These are phyloP conservation scores for Atrichornis clamosus DNA, from an alignment of 2,113 vertebrate genomes.

Conservation along the genomic window DNA sequence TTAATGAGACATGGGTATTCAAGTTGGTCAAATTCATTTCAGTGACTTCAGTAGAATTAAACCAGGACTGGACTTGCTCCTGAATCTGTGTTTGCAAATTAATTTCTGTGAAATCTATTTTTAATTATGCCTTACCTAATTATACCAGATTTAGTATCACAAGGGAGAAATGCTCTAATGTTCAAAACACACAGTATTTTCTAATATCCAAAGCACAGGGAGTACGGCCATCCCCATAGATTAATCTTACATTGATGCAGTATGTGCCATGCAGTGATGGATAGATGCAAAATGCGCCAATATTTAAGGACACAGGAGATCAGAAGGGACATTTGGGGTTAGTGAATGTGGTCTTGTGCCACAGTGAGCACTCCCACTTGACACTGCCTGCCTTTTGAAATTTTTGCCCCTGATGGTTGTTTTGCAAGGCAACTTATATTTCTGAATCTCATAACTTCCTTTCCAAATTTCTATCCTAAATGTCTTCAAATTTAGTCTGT, in stretches of 20 bases:
- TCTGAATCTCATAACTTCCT: not conserved
- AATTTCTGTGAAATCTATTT: slow-evolving; percentile 16
- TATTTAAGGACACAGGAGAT: not conserved
- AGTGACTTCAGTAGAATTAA: not conserved
- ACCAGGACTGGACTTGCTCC: not conserved
- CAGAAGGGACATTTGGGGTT: not conserved
- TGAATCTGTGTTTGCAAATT: slow-evolving; percentile 4
- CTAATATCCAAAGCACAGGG: not conserved
- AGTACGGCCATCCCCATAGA: not conserved
- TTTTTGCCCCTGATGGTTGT: not conserved
- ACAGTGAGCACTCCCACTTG: not conserved
- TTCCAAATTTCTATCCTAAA: not conserved
- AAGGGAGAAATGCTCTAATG: not conserved
- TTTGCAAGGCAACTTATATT: not conserved
- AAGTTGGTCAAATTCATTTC: not conserved
- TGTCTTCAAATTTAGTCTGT: not conserved
- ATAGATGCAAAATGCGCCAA: not conserved
- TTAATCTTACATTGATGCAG: not conserved
- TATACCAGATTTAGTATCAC: not conserved
- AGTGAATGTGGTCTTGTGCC: not conserved
- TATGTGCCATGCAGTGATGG: not conserved
- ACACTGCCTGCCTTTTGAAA: not conserved
- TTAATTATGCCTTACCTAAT: not conserved
- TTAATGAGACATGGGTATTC: not conserved
- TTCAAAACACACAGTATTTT: not conserved